Evolutionary conservation across 2,113 vertebrate genomes (phyloP).

Genomic region (Pao palembangensis): DNA sequence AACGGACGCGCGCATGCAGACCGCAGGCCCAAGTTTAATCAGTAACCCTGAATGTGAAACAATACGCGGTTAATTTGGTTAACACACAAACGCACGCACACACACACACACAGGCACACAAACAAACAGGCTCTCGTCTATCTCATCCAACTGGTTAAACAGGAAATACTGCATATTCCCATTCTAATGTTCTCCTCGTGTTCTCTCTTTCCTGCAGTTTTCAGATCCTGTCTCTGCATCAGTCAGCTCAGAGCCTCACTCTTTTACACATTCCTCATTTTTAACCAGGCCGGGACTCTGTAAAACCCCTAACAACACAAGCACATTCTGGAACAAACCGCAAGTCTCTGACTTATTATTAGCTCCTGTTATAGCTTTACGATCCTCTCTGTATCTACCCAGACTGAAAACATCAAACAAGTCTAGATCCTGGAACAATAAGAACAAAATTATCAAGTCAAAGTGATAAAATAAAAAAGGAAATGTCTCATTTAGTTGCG

Average conservation of each 20-base stretch:
- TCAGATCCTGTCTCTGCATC: conserved; percentile 1
- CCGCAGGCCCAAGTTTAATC: conserved; percentile 24
- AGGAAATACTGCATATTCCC: conserved; percentile 17
- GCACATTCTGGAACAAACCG: conserved; percentile 29
- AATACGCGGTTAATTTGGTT: conserved; percentile 5
- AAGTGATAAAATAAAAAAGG: too few relatives aligned
- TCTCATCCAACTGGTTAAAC: conserved; percentile 41
- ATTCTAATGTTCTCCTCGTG: conserved; percentile 3
- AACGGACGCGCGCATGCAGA: conserved; percentile 4
- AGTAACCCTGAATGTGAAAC: conserved; percentile 19
- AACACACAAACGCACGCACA: background rate
- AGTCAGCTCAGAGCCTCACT: conserved; percentile 6
- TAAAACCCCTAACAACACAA: conserved; percentile 45
- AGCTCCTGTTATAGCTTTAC: background rate
- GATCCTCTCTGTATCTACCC: conserved; percentile 4
- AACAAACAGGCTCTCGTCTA: conserved; percentile 11
- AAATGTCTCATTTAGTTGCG: too few relatives aligned
- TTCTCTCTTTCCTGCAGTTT: background rate
- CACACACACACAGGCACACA: conserved; percentile 6
- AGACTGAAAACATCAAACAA: background rate
- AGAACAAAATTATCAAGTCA: too few relatives aligned
- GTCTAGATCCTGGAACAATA: too few relatives aligned
- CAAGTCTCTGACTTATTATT: conserved; percentile 25
- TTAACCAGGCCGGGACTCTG: conserved; percentile 29
- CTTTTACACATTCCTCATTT: conserved; percentile 36